Evolutionary conservation across 1,140 invertebrate genomes (phyloP).

Genomic region (Hylaeus volcanicus): DNA sequence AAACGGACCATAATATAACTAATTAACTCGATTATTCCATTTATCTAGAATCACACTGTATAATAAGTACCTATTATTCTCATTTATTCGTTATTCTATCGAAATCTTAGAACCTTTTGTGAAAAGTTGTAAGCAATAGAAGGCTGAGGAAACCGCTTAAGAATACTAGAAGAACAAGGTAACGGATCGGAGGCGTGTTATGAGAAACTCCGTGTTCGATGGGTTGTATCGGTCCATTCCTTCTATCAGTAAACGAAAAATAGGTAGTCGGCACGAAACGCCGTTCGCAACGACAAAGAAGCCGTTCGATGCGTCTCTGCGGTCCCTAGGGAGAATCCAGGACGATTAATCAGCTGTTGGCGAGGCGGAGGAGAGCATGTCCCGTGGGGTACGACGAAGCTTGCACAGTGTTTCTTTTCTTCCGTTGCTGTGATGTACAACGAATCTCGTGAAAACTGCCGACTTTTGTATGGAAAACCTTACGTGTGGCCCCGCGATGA

Average conservation of each 20-base stretch:
- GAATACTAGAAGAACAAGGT: background rate
- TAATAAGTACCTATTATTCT: too few species aligned
- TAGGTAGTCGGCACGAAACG: slow-evolving; percentile 70
- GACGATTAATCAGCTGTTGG: slow-evolving; percentile 82
- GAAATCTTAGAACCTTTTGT: too few species aligned
- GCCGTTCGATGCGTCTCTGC: slow-evolving; percentile 75
- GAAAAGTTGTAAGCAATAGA: too few species aligned
- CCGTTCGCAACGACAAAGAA: slow-evolving; percentile 76
- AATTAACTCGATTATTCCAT: too few species aligned
- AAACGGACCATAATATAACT: too few species aligned
- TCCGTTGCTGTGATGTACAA: slow-evolving; percentile 53
- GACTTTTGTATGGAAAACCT: slow-evolving; percentile 54
- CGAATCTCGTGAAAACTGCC: slow-evolving; percentile 68
- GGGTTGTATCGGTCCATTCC: slow-evolving; percentile 41
- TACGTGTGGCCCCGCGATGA: slow-evolving; percentile 68
- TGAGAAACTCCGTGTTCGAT: slow-evolving; percentile 32
- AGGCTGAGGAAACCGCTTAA: background rate
- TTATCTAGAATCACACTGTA: too few species aligned
- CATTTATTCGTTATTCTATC: too few species aligned
- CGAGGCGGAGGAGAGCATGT: slow-evolving; percentile 76
- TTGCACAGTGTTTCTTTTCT: slow-evolving; percentile 76
- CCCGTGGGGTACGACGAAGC: slow-evolving; percentile 73
- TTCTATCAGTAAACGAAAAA: slow-evolving; percentile 72
- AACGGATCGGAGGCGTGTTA: slow-evolving; percentile 19
- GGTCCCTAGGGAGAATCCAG: slow-evolving; percentile 73